Evolutionary conservation across 2,113 vertebrate species (phyloP), one percentile per base, ranked within the genome.

Genomic region (Eptesicus fuscus): DNA sequence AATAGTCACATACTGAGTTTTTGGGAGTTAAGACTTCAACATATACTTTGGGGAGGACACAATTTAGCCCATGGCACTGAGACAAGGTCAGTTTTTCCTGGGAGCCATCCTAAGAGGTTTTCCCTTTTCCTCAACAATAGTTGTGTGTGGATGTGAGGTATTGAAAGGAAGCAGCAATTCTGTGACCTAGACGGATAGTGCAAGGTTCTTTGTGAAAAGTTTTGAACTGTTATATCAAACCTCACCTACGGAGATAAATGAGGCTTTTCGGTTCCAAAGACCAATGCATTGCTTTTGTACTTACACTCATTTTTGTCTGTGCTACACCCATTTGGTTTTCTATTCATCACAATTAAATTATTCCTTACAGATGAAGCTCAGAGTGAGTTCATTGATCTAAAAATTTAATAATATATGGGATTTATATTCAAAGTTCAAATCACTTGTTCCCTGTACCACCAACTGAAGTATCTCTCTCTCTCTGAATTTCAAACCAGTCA

Each of bases 331-430:
- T 82, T 61, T 61, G 69, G 16, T 67, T 88, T 88, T 44, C 25
- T 88, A 30, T 86, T 59, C 40, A 37, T 51, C 73, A 12, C 35
- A 78, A 87, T 83, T 56, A 88, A 88, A n/a, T 61, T 78, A 53
- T 85, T 91, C 49, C 69, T 86, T 70, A 78, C 9, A 85, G n/a
- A 51, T 95, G 51, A 92, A 91, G 17, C 28, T 69, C 71, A 84
- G 23, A 88, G 30, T 82, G 23, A 94, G 77, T 37, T 88, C n/a
- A 85, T 4, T 91, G 61, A 76, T 82, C 86, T 95, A 67, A 89
- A 94, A 85, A 70, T 88, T 59, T 80, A 82, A 63, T 69, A 85
- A 71, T 84, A 16, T 44, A 44, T 59, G 5, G 37, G 2, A 71
- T 74, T 91, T 85, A 67, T 63, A 91, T 88, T 71, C 37, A 73